These are phyloP conservation scores for Smittia sp. DNA, from an alignment of 2,888 invertebrate genomes.

Conservation along the genomic window DNA sequence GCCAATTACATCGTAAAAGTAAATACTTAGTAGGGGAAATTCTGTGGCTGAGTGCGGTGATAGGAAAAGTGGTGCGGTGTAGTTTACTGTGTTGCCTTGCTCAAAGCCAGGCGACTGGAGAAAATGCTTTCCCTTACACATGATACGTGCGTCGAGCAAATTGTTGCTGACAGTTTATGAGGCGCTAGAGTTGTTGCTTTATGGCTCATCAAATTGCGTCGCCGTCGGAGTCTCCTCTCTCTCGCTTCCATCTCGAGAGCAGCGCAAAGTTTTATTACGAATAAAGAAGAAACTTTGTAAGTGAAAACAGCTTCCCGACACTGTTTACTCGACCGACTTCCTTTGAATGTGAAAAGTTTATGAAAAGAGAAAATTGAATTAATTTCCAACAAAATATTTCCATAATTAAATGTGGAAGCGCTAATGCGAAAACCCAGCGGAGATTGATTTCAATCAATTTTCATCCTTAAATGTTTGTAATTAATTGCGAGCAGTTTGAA, in stretches of 20 bases:
- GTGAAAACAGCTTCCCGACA: too few species aligned
- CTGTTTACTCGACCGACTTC: too few species aligned
- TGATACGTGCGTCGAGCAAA: slow-evolving; percentile 24
- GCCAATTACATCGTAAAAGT: slow-evolving; percentile 38
- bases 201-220: not conserved
- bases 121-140: slow-evolving; percentile 19
- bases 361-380: too few species aligned
- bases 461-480: not conserved
- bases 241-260: not conserved
- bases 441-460: not conserved
- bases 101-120: not conserved
- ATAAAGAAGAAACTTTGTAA: not conserved
- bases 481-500: not conserved
- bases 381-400: too few species aligned
- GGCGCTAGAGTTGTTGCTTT: slow-evolving; percentile 21
- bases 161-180: slow-evolving; percentile 39
- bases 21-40: slow-evolving; percentile 1
- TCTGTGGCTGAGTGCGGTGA: not conserved
- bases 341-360: too few species aligned
- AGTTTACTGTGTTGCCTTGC: not conserved
- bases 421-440: not conserved
- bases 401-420: too few species aligned
- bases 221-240: not conserved
- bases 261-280: not conserved
- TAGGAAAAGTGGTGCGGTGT: not conserved